Percentiles rank a stretch among this genome's conserved stretches.
Evolutionary conservation across 2,888 invertebrate species (phyloP).

Genomic region (Fragum whitleyi): DNA sequence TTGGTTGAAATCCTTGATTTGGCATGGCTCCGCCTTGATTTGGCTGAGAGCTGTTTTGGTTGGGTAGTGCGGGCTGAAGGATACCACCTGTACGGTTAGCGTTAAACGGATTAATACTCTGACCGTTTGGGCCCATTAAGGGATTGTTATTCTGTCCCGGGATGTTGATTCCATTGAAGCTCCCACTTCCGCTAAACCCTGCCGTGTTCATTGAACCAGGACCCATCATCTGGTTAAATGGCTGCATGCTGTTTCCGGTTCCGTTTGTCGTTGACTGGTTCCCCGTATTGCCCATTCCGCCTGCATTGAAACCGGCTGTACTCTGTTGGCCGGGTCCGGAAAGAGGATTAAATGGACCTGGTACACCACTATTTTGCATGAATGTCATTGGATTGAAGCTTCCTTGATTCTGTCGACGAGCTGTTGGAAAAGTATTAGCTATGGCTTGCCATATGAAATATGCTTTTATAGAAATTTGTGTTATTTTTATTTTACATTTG

Average conservation of each 20-base stretch:
- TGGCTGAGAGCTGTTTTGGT: neutral
- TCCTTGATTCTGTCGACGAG: neutral
- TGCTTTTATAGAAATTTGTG: neutral
- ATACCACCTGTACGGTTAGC: neutral
- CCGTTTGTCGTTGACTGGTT: neutral
- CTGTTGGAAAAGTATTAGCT: slow-evolving; percentile 8
- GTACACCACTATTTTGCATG: neutral
- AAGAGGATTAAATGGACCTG: slow-evolving; percentile 35
- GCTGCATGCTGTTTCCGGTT: slow-evolving; percentile 3
- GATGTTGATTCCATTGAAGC: neutral
- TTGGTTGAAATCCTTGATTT: slow-evolving; percentile 22
- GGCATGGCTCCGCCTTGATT: neutral
- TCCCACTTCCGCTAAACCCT: neutral
- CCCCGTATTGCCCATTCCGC: neutral
- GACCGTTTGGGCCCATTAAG: neutral
- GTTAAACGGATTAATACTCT: slow-evolving; percentile 5
- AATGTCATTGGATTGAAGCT: neutral
- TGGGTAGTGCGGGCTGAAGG: neutral
- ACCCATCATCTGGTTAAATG: neutral
- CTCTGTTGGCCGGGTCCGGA: slow-evolving; percentile 37
- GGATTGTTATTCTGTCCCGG: neutral
- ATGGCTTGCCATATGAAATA: neutral
- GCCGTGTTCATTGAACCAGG: neutral
- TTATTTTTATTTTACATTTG: neutral
- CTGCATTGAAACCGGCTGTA: slow-evolving; percentile 30